Percentiles rank a stretch among this genome's conserved stretches.
These are phyloP conservation scores for Sericinus montela DNA, from an alignment of 2,888 invertebrate genomes.

Conservation along the genomic window DNA sequence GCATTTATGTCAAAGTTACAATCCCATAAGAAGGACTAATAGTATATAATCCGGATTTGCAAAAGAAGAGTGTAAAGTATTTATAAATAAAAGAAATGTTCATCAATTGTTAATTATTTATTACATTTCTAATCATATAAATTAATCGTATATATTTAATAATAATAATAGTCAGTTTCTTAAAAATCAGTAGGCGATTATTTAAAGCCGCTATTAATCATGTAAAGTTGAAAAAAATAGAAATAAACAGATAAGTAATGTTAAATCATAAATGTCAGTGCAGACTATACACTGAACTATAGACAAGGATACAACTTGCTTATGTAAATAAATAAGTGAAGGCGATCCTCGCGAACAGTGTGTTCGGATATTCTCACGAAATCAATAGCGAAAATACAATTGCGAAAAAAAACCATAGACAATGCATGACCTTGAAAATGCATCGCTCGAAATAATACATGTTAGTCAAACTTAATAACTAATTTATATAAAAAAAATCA, in stretches of 20 bases:
- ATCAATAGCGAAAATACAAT: conserved; percentile 25
- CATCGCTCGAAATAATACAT: conserved; percentile 27
- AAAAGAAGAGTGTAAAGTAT: too few species aligned
- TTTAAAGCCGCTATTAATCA: conserved; percentile 56
- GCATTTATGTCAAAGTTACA: too few species aligned
- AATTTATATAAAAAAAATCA: conserved; percentile 55
- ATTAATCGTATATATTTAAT: conserved; percentile 42
- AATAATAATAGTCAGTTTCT: conserved; percentile 49
- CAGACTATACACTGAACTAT: conserved; percentile 33
- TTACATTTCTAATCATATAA: conserved; percentile 58
- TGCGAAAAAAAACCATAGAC: conserved; percentile 33
- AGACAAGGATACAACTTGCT: conserved; percentile 60
- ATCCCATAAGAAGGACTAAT: too few species aligned
- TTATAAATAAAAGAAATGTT: conserved; percentile 31
- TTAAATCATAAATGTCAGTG: conserved; percentile 29
- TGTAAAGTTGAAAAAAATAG: conserved; percentile 44
- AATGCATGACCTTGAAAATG: conserved; percentile 33
- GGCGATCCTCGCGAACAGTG: conserved; percentile 48
- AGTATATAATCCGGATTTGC: too few species aligned
- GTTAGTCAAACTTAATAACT: conserved; percentile 65
- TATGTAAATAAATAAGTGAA: conserved; percentile 64
- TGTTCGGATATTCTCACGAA: conserved; percentile 15
- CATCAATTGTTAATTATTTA: conserved; percentile 64
- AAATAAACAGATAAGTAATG: conserved; percentile 29
- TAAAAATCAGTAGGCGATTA: conserved; percentile 60